phyloP scores from a whole-genome alignment of 2,797 vertebrate species.

The Malacoraja senta region DNA sequence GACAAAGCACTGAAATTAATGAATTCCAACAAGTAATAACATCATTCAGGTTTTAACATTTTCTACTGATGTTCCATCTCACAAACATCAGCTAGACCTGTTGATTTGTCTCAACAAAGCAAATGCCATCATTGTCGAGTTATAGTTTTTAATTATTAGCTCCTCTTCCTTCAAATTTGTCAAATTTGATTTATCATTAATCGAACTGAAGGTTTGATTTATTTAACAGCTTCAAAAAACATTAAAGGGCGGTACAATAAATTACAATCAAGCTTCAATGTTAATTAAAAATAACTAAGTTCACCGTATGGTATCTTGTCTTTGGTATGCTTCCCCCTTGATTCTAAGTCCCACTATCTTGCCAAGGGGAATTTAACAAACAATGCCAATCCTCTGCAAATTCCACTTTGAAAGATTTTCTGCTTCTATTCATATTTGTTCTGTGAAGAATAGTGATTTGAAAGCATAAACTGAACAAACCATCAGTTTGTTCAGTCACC shows the following conservation, averaged over 20 bases:
- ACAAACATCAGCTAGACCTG: not conserved
- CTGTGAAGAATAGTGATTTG: too few relatives aligned
- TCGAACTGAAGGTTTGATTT: not conserved
- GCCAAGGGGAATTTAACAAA: not conserved
- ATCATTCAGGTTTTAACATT: not conserved
- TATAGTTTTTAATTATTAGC: not conserved
- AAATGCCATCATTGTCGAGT: not conserved
- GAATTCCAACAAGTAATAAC: not conserved
- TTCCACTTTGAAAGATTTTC: not conserved
- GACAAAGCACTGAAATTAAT: not conserved
- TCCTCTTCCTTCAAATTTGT: not conserved
- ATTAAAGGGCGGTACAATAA: not conserved
- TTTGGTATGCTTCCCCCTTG: not conserved
- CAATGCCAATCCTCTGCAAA: not conserved
- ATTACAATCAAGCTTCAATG: not conserved
- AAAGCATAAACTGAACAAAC: too few relatives aligned
- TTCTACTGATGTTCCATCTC: not conserved
- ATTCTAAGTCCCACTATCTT: not conserved
- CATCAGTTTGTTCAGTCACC: not conserved
- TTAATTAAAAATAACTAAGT: not conserved
- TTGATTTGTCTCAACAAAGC: not conserved
- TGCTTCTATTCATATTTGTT: not conserved
- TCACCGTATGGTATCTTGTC: not conserved
- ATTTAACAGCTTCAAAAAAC: not conserved
- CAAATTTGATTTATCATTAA: not conserved